Percentiles rank a stretch among this genome's conserved stretches.
phyloP scores from a whole-genome alignment of 1,140 invertebrate genomes.

The Phymastichus coffea region DNA sequence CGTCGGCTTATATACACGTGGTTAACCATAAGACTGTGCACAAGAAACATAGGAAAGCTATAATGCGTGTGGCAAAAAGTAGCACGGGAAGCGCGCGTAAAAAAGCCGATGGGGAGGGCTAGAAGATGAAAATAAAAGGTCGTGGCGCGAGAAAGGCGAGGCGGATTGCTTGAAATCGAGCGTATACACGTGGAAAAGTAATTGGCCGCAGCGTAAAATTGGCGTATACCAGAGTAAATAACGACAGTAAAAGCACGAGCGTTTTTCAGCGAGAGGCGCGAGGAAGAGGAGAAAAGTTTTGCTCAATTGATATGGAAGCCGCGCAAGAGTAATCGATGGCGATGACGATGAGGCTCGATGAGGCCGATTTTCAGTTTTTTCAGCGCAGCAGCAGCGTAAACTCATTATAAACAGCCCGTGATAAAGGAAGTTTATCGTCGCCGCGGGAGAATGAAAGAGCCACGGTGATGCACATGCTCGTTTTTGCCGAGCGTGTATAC shows the following conservation, averaged over 20 bases:
- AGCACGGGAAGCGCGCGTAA: neutral
- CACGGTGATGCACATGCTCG: no score
- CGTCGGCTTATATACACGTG: no score
- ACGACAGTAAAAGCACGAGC: neutral
- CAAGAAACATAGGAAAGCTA: no score
- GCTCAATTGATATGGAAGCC: neutral
- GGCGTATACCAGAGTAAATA: neutral
- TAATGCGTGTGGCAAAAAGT: neutral
- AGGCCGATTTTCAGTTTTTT: neutral
- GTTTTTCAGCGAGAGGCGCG: neutral
- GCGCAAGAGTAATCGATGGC: no score
- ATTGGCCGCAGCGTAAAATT: slow-evolving; percentile 3
- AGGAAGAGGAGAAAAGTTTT: neutral
- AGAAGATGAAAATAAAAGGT: neutral
- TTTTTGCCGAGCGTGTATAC: no score
- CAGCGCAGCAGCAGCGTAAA: no score
- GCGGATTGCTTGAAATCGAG: slow-evolving; percentile 10
- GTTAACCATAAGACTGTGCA: no score
- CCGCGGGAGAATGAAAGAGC: no score
- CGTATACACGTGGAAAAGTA: neutral
- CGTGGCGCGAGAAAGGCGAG: no score
- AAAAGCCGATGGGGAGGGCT: neutral
- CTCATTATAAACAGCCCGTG: no score
- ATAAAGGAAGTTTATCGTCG: no score
- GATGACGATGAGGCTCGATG: no score